A percentile compares a stretch with the other conserved stretches of the same genome.
phyloP scores from a whole-genome alignment of 2,888 invertebrate genomes.

The Pachycephus smyrnensis region DNA sequence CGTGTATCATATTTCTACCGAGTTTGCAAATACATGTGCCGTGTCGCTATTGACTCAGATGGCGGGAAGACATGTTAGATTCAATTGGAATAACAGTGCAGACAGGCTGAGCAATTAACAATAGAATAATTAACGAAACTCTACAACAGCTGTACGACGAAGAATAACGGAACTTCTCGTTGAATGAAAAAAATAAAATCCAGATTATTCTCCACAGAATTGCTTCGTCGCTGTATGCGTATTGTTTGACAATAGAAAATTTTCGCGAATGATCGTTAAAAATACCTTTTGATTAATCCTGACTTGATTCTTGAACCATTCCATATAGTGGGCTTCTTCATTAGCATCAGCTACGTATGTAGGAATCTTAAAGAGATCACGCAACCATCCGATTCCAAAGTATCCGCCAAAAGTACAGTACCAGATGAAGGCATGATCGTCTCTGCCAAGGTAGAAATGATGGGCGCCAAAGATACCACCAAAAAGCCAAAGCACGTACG shows the following conservation, averaged over 20 bases:
- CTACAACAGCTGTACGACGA: not conserved
- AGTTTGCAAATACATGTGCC: not conserved
- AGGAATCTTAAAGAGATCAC: conserved; percentile 87
- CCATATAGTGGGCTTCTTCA: conserved; percentile 77
- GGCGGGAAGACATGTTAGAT: not conserved
- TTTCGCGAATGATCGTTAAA: not conserved
- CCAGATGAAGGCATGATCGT: conserved; percentile 91
- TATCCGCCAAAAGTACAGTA: conserved; percentile 90
- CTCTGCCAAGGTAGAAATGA: conserved; percentile 89
- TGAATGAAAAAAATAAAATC: not conserved
- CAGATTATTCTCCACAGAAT: not conserved
- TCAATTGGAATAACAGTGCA: not conserved
- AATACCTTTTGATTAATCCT: conserved; percentile 74
- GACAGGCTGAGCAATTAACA: not conserved
- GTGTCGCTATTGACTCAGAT: not conserved
- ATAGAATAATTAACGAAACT: not conserved
- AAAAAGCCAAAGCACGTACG: conserved; percentile 89
- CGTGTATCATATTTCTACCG: not conserved
- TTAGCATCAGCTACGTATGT: conserved; percentile 87
- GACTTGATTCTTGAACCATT: conserved; percentile 74
- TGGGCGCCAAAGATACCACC: conserved; percentile 92
- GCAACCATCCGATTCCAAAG: conserved; percentile 86
- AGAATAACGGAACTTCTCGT: not conserved
- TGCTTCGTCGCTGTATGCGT: not conserved
- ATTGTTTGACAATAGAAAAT: not conserved